These are phyloP conservation scores for Pseudanteris insignis DNA, from an alignment of 2,888 invertebrate genomes.

Conservation along the genomic window DNA sequence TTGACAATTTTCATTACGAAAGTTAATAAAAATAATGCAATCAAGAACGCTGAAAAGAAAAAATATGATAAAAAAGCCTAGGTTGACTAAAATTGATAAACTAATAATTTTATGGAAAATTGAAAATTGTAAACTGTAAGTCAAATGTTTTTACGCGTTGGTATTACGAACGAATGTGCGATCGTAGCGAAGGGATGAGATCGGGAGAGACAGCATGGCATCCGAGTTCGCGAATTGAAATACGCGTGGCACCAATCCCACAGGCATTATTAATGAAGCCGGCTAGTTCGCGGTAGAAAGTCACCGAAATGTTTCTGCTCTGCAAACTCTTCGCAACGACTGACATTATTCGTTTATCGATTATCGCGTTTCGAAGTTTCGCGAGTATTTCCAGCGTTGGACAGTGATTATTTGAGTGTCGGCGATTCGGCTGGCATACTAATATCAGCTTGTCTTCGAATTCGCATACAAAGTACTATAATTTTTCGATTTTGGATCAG, in stretches of 20 bases:
- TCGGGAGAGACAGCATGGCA: conserved; percentile 15
- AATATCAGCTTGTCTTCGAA: neutral
- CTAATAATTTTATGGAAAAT: no score
- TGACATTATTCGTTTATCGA: conserved; percentile 29
- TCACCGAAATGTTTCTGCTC: conserved; percentile 45
- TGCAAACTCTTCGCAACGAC: conserved; percentile 38
- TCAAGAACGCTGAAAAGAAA: neutral
- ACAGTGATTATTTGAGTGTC: conserved; percentile 6
- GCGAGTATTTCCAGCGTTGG: conserved; percentile 4
- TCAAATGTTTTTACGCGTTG: no score
- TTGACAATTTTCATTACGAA: no score
- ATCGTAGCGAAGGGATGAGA: no score
- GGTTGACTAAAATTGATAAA: no score
- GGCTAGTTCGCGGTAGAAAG: conserved; percentile 35
- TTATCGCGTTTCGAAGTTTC: conserved; percentile 13
- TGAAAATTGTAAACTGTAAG: no score
- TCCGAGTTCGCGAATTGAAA: conserved; percentile 29
- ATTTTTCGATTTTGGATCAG: no score
- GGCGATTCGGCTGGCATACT: neutral
- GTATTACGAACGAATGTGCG: conserved; percentile 16
- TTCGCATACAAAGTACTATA: conserved; percentile 8
- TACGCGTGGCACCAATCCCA: conserved; percentile 40
- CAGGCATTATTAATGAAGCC: conserved; percentile 43
- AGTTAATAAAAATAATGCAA: no score
- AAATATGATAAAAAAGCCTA: neutral